Evolutionary conservation across 2,797 vertebrate species (phyloP), one percentile per base, ranked within the genome.

Genomic region (Anas bahamensis): DNA sequence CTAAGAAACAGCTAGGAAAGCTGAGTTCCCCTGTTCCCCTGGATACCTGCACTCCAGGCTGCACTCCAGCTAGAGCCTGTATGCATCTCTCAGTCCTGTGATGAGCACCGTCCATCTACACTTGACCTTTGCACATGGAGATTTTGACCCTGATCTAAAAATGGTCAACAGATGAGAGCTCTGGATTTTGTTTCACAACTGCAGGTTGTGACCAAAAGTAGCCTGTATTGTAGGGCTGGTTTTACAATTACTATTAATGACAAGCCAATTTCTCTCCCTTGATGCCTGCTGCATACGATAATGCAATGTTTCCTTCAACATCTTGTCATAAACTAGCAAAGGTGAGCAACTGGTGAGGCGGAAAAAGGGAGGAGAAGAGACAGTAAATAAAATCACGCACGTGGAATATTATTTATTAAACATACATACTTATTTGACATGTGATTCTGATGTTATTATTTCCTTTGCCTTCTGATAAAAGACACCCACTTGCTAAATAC

Each of bases 221-320:
- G 64, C 14, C 79, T 64, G 93, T 86, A 81, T 85, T 86, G 56
- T 66, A 94, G 78, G 82, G 74, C 37, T 95, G 65, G 26, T 46
- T 94, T 95, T 96, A 94, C 53, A 87, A 37, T 93, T 95, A 92
- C 86, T 81, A 63, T 82, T 94, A 94, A 87, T 57, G 69, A 76
- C 69, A 86, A 95, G 55, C 33, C 56, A 73, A 57, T 96, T 96
- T 92, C 83, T 92, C 84, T 88, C 64, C 6, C 12, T 60, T 79
- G 90, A 78, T 89, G 61, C 59, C 89, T 96, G 91, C 74, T 91
- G 80, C 74, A 60, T 86, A 69, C 77, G 94, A 93, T 88, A 96
- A 97, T 6, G 3, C 84, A 93, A 81, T 9, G 22, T 72, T 89
- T 83, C 85, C 91, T 88, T 84, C 80, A 95, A 92, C 80, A 74